Evolutionary conservation across 2,888 invertebrate genomes (phyloP), one percentile per base, ranked within the genome.

Genomic region (Trachelus troglodyta): DNA sequence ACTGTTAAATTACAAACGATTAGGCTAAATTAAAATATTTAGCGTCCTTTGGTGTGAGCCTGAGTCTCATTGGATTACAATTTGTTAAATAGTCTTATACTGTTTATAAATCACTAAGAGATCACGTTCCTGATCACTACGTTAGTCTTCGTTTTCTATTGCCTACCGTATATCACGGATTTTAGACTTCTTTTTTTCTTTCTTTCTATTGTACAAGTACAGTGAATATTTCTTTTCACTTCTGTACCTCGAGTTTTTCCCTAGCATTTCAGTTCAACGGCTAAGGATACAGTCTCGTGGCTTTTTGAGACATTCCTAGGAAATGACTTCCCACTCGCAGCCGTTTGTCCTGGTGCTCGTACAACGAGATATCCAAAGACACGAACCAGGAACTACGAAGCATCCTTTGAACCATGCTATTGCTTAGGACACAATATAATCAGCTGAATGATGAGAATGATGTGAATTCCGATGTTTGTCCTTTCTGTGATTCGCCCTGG

Each of bases 391-490:
- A 23, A 23, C 9, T 3, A 33, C 40, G 23, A 23, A 23, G 33
- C 2, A 56, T 23, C 9, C 56, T 23, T 1, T 9, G 23, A 56
- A 56, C 23, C 23, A 56, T 23, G 2, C 23, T 23, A 23, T 33
- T 34, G 23, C 37, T 34, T 88, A 90, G 79, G 90, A 90, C 37
- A 90, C 88, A 76, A 90, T 89, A 75, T 89, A 90, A 69, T 90
- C 90, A 77, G 85, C 84, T 75, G 90, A 90, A 80, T 89, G 89
- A 79, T 90, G 88, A 56, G 89, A 89, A 77, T 89, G 87, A 80
- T 90, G 89, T 6, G 88, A 89, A 77, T 88, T 88, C 71, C 89
- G 85, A 80, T 89, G 90, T 78, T 89, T 90, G 77, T 90, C 89
- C 82, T 89, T 90, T 31, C 90, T 85, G 79, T 89, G 88, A 77